Base-by-base conservation (phyloP, 2,113 vertebrate genomes). In the Poeciliopsis occidentalis region DNA sequence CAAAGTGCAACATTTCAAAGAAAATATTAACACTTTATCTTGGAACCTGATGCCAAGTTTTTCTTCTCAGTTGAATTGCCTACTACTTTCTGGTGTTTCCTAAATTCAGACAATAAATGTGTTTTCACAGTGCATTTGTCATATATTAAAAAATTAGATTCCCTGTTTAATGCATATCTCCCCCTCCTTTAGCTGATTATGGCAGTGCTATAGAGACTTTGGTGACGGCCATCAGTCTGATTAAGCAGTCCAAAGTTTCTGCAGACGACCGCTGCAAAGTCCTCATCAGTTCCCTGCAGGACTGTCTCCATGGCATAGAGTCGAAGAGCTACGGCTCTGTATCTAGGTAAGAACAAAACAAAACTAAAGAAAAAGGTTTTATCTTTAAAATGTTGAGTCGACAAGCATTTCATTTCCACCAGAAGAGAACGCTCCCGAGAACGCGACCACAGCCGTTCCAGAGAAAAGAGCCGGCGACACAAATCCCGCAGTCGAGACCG, bases 261-360 rank as follows among this genome's bases (percentile, higher is more conserved):
- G 98, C 97, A 8, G 98, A 99, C 51, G 98, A 99, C 91, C 97
- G 98, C 83, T 99, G 98, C 88, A 99, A 99, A 92, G 98, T 99
- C 64, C 96, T 99, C 82, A 99, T 99, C 95, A 99, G 98, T 89
- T 99, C 98, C 81, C 95, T 99, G 84, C 98, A 99, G 92, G 97
- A 98, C 92, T 99, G 98, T 91, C 96, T 99, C 84, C 98, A 99
- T 84, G 98, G 98, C 86, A 99, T 99, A 76, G 98, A 99, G 90
- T 99, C 97, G 80, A 99, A 99, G 84, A 99, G 97, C 85, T 99
- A 99, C 5, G 98, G 98, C 80, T 99, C 98, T 80, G 97, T 94
- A 78, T 97, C 97, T 89, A 97, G 97, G 91, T 92, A 78, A 70
- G 29, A 15, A 12, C 39, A 29, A 12, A 63, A 34, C 41, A 10